These are phyloP conservation scores for Agrilus planipennis DNA, from an alignment of 1,140 invertebrate species.

Conservation along the genomic window DNA sequence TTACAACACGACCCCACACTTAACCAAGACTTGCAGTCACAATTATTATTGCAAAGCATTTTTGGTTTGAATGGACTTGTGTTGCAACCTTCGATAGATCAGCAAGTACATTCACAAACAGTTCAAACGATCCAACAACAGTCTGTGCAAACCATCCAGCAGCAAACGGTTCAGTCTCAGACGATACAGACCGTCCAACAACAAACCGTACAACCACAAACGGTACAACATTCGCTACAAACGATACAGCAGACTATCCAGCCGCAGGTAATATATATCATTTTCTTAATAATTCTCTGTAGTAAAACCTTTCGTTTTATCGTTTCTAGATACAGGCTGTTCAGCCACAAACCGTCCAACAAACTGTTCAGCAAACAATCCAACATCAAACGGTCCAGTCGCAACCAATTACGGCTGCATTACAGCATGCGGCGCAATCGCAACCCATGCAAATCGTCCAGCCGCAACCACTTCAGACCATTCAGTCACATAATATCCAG, in stretches of 20 bases:
- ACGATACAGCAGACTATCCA: slow-evolving; percentile 27
- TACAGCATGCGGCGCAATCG: slow-evolving; percentile 21
- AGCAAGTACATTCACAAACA: slow-evolving; percentile 31
- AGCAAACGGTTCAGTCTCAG: slow-evolving; percentile 32
- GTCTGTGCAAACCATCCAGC: slow-evolving; percentile 32
- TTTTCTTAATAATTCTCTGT: too few species aligned
- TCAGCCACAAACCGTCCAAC: slow-evolving; percentile 22
- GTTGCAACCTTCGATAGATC: slow-evolving; percentile 31
- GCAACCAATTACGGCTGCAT: slow-evolving; percentile 19
- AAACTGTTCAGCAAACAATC: slow-evolving; percentile 30
- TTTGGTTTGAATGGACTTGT: slow-evolving; percentile 30
- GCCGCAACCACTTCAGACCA: slow-evolving; percentile 25
- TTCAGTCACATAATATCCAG: slow-evolving; percentile 7
- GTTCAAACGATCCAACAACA: slow-evolving; percentile 35
- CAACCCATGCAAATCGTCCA: slow-evolving; percentile 30
- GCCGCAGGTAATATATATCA: too few species aligned
- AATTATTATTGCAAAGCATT: slow-evolving; percentile 31
- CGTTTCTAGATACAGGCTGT: slow-evolving; percentile 25
- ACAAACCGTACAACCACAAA: slow-evolving; percentile 30
- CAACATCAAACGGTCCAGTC: slow-evolving; percentile 28
- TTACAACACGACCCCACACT: slow-evolving; percentile 32
- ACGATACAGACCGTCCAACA: slow-evolving; percentile 33
- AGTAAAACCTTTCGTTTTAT: too few species aligned
- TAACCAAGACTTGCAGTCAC: slow-evolving; percentile 31
- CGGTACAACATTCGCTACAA: slow-evolving; percentile 24